A percentile compares a stretch with the other conserved stretches of the same genome.
These are phyloP conservation scores for Conopomorpha cramerella DNA, from an alignment of 1,140 invertebrate species.

Conservation along the genomic window DNA sequence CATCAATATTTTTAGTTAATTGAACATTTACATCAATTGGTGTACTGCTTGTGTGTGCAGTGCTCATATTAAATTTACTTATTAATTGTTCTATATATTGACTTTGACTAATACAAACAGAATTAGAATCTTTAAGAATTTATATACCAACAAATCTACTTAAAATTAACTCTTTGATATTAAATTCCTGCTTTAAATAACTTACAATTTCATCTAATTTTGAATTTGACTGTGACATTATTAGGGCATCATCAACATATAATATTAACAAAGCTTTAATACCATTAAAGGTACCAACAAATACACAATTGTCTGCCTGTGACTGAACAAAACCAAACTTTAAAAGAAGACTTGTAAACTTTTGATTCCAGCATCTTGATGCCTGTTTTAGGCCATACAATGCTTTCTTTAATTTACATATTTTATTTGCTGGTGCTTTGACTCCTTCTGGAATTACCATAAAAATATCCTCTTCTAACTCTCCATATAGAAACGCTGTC, in stretches of 20 bases:
- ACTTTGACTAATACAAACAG: neutral
- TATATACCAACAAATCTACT: constrained; percentile 11
- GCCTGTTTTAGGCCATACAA: constrained; percentile 11
- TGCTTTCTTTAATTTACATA: constrained; percentile 10
- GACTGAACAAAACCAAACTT: neutral
- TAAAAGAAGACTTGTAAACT: constrained; percentile 5
- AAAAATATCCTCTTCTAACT: constrained; percentile 31
- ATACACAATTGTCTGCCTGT: neutral
- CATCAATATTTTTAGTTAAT: constrained; percentile 1
- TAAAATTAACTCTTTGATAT: constrained; percentile 13
- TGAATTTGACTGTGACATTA: constrained; percentile 4
- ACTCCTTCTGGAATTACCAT: constrained; percentile 26
- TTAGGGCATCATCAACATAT: neutral
- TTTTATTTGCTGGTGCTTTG: constrained; percentile 2
- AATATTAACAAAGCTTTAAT: neutral
- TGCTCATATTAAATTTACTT: constrained; percentile 5
- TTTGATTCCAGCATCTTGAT: constrained; percentile 9
- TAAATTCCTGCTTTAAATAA: constrained; percentile 12
- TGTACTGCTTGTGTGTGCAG: neutral
- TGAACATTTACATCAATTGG: constrained; percentile 6
- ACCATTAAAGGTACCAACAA: neutral
- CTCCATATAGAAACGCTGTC: constrained; percentile 44
- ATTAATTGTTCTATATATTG: constrained; percentile 1
- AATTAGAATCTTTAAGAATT: constrained; percentile 2
- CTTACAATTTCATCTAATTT: constrained; percentile 6